phyloP scores from a whole-genome alignment of 2,113 vertebrate genomes.

The Ahaetulla prasina region DNA sequence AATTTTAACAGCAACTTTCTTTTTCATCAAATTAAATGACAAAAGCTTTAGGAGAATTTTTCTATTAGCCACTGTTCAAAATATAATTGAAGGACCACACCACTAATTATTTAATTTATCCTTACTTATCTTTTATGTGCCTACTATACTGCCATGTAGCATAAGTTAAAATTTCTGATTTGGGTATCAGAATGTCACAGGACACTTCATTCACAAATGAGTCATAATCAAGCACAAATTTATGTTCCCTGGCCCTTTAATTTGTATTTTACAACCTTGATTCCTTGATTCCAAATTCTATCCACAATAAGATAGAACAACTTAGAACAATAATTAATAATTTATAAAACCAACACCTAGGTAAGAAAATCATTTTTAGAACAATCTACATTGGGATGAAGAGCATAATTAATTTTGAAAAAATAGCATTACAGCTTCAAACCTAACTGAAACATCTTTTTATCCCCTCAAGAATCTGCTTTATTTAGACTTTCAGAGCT shows the following conservation, averaged over 20 bases:
- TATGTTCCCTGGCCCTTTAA: constrained; percentile 38
- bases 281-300: constrained; percentile 14
- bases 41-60: not conserved
- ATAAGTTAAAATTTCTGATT: not conserved
- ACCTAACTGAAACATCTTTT: not conserved
- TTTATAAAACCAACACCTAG: constrained; percentile 29
- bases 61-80: not conserved
- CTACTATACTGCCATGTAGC: not conserved
- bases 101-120: not conserved
- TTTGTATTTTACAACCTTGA: not conserved
- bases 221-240: constrained; percentile 28
- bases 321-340: constrained; percentile 10
- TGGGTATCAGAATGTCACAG: not conserved
- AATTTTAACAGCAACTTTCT: not conserved
- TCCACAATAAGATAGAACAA: constrained; percentile 18
- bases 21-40: not conserved
- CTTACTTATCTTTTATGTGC: not conserved
- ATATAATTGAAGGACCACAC: not conserved
- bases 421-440: not conserved
- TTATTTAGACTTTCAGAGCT: not conserved
- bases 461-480: not conserved
- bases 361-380: constrained; percentile 41
- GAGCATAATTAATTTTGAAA: not conserved
- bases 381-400: not conserved
- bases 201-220: not conserved